Conservation (phyloP, 2,888 invertebrate genomes). For the Meganola albula region DNA sequence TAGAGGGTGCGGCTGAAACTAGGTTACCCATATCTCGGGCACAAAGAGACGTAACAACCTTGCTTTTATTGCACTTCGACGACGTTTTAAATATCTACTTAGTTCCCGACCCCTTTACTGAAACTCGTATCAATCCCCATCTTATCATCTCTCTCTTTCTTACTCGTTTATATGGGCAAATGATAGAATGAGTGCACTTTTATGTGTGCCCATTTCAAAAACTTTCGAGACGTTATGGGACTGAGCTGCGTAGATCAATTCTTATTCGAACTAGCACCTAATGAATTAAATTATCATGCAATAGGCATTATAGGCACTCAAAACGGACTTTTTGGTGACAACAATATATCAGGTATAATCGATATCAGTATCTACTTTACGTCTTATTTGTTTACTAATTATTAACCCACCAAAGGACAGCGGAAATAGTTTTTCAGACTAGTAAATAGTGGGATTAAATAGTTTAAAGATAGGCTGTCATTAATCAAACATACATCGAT, state of each 20-base stretch:
- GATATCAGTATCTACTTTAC: too few relatives aligned
- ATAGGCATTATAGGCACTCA: too few relatives aligned
- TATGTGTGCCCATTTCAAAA: conserved; percentile 26
- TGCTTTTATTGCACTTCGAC: conserved; percentile 38
- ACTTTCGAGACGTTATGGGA: conserved; percentile 33
- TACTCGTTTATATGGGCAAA: conserved; percentile 23
- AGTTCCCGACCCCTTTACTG: conserved; percentile 46
- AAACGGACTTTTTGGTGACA: too few relatives aligned
- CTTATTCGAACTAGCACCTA: too few relatives aligned
- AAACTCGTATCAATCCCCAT: conserved; percentile 35
- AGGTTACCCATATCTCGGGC: conserved; percentile 69
- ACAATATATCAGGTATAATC: too few relatives aligned
- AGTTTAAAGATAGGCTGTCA: too few relatives aligned
- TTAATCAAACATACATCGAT: too few relatives aligned
- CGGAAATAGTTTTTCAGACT: too few relatives aligned
- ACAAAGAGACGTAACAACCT: conserved; percentile 47
- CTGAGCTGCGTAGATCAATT: conserved; percentile 31
- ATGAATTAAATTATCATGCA: too few relatives aligned
- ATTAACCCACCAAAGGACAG: too few relatives aligned
- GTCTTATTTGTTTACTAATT: too few relatives aligned
- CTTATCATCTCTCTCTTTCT: conserved; percentile 33
- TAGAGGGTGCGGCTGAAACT: conserved; percentile 64
- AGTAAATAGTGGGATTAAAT: too few relatives aligned
- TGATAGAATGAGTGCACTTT: conserved; percentile 31
- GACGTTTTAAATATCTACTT: conserved; percentile 50